Base-by-base conservation (phyloP, 2,113 vertebrate genomes). In the Gobius niger region DNA sequence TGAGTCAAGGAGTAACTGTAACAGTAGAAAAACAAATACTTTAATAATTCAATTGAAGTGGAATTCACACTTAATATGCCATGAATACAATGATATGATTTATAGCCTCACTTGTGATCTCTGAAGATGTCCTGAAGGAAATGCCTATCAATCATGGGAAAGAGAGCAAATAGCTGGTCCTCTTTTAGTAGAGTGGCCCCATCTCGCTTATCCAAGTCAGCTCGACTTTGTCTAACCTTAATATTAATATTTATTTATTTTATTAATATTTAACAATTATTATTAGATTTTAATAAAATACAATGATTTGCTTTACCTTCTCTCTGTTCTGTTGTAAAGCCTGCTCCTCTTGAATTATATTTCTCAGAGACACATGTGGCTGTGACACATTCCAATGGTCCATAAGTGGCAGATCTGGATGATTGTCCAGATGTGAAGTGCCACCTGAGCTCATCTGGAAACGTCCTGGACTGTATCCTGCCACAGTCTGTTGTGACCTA, bases 291-390 rank as follows among this genome's bases (percentile, higher is more conserved):
- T 24, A 11, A 15, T 54, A 12, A 11, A n/a, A 19, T 24, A 19
- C 18, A 24, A 19, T 11, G 6, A 24, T 11, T 5, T 24, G 5
- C 2, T 47, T 67, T 95, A 99, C 97, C 93, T 94, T 92, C 44
- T 95, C 87, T 47, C 94, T 72, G 10, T 90, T 95, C 67, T 95
- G 87, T 85, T 99, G 95, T 68, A 97, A 88, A 0, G 93, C 94
- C 72, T 94, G 94, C 89, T 99, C 95, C 91, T 99, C 96, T 1
- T 94, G 93, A 87, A 99, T 99, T 80, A 99, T 98, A 81, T 96
- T 89, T 73, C 96, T 90, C 10, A 99, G 94, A 72, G 96, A 99
- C 15, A 98, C 93, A 59, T 91, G 94, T 50, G 91, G 93, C 71
- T 69, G 94, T 52, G 89, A 90, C 62, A 87, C 85, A 65, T 92